Evolutionary conservation across 1,140 invertebrate species (phyloP), one percentile per base, ranked within the genome.

Genomic region (Lordiphosa stackelbergi): DNA sequence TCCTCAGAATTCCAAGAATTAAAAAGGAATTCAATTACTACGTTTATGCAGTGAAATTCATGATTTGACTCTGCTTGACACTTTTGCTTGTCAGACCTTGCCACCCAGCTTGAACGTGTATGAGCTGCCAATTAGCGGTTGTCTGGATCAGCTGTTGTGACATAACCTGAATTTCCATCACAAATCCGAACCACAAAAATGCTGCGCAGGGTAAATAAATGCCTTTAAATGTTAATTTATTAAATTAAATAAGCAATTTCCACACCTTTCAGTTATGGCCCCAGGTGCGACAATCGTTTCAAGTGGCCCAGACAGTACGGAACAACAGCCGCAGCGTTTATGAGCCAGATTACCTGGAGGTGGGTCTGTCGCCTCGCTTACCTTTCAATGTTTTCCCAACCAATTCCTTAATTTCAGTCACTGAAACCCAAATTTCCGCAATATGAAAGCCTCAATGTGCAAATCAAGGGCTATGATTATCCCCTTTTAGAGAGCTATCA

Each of bases 391-490:
- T 11, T 24, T 24, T 51, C 1, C 24, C 11, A 45, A 36, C 10
- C 12, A 5, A 19, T 4, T 5, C 6, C 31, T 5, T 88, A 89
- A 60, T 24, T 24, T 24, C 78, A 94, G 92, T 87, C 88, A 42
- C 88, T 91, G 72, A 91, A 92, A 86, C 89, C 92, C 0, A 91
- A 93, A 79, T 89, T 92, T 59, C 94, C 95, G 16, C 84, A 93
- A n/a, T 93, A 94, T 89, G 91, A 93, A 36, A 88, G 88, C 13
- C 73, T 97, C 11, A 95, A 95, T 88, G 89, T 97, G 34, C 92
- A 94, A 89, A 88, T 97, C 19, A 94, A 91, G 74, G 92, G 95
- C 4, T 96, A 96, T 79, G 93, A 95, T 85, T 97, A 91, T 88
- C 90, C 94, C 8, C 73, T 95, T 7, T 84, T 97, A 40, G 95